Evolutionary conservation across 2,888 invertebrate genomes (phyloP).

Genomic region (Nemurella pictetii): DNA sequence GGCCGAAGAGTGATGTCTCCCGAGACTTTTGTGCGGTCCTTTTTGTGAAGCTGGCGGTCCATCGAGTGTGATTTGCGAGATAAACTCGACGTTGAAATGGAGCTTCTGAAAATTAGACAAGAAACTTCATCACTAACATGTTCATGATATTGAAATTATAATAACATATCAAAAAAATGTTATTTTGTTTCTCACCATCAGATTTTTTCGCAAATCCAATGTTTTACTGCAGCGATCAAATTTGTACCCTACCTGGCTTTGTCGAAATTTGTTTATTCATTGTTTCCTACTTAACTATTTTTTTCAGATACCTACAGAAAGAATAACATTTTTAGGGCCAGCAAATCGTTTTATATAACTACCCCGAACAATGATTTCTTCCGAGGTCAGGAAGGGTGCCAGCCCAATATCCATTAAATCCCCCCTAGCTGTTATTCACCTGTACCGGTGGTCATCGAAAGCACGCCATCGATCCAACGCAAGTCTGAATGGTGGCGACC

Average conservation of each 20-base stretch:
- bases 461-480: neutral
- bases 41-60: constrained; percentile 41
- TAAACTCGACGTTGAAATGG: constrained; percentile 28
- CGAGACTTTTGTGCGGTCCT: neutral
- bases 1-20: neutral
- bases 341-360: too few species aligned
- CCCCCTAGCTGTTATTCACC: neutral
- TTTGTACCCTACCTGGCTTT: too few species aligned
- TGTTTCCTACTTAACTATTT: too few species aligned
- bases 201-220: too few species aligned
- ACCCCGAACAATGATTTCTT: neutral
- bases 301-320: too few species aligned
- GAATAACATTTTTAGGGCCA: too few species aligned
- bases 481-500: neutral
- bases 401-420: neutral
- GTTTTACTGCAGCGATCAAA: too few species aligned
- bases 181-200: too few species aligned
- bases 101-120: constrained; percentile 29
- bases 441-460: neutral
- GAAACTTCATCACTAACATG: too few species aligned
- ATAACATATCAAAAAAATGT: too few species aligned
- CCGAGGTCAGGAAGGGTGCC: neutral
- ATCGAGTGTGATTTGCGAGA: constrained; percentile 43
- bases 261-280: too few species aligned
- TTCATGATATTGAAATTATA: too few species aligned